Percentiles rank a stretch among this genome's conserved stretches.
Evolutionary conservation across 2,113 vertebrate species (phyloP).

Genomic region (Psammodynastes pulverulentus): DNA sequence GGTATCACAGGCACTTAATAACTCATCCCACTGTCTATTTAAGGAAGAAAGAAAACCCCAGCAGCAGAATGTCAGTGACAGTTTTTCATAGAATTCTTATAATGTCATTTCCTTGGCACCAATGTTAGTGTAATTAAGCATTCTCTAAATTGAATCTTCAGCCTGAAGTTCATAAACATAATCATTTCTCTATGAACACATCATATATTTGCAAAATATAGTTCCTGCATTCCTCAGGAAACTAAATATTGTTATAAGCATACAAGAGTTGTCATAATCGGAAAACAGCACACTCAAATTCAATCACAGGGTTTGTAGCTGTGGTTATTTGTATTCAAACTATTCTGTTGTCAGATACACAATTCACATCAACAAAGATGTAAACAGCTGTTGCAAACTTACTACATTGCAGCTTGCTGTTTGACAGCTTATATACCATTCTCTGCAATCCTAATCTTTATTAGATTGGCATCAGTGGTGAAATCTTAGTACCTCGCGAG

Average conservation of each 20-base stretch:
- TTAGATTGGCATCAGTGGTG: too few species aligned
- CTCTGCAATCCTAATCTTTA: not conserved
- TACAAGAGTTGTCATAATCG: conserved; percentile 41
- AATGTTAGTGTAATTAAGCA: conserved; percentile 58
- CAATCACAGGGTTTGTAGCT: conserved; percentile 37
- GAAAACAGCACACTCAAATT: conserved; percentile 40
- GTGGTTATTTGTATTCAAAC: conserved; percentile 52
- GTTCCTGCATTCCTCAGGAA: conserved; percentile 11
- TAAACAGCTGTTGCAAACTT: not conserved
- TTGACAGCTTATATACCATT: not conserved
- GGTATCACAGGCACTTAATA: conserved; percentile 53
- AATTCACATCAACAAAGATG: conserved; percentile 16
- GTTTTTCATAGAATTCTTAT: conserved; percentile 59
- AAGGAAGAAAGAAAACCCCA: conserved; percentile 43
- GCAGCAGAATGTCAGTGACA: conserved; percentile 52
- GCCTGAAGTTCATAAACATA: conserved; percentile 62
- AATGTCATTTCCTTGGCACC: conserved; percentile 62
- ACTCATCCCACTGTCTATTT: conserved; percentile 47
- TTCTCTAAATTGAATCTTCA: conserved; percentile 62
- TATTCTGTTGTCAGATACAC: conserved; percentile 39
- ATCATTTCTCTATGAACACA: conserved; percentile 47
- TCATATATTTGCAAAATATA: conserved; percentile 46
- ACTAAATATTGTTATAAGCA: conserved; percentile 43
- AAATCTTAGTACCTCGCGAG: too few species aligned
- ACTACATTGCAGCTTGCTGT: rapidly evolving